phyloP scores from a whole-genome alignment of 2,797 vertebrate genomes.

The Muscicapa striata region DNA sequence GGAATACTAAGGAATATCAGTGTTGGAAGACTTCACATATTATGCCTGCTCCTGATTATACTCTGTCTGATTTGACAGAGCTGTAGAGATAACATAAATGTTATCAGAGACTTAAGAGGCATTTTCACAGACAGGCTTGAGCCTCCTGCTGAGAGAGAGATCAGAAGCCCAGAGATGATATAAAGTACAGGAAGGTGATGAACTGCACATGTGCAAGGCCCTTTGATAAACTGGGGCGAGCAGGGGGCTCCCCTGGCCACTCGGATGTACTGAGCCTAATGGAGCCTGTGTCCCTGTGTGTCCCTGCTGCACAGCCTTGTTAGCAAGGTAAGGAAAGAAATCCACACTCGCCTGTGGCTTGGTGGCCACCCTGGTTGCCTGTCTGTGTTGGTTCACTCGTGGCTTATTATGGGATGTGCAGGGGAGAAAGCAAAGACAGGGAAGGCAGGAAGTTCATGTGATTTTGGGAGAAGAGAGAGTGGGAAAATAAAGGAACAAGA shows the following conservation, averaged over 20 bases:
- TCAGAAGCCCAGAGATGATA: not conserved
- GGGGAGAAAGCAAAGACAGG: not conserved
- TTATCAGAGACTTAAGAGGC: not conserved
- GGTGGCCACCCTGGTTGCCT: not conserved
- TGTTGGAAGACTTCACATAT: not conserved
- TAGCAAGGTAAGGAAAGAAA: not conserved
- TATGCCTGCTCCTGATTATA: not conserved
- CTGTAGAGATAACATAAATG: not conserved
- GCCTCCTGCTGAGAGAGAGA: not conserved
- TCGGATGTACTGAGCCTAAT: not conserved
- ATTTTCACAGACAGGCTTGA: not conserved
- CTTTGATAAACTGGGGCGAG: not conserved
- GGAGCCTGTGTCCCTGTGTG: not conserved
- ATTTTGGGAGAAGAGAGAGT: not conserved
- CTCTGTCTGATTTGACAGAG: not conserved
- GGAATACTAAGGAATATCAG: not conserved
- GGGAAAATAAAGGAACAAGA: not conserved
- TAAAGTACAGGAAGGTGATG: not conserved
- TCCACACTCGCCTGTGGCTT: fast-evolving
- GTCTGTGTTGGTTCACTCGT: fast-evolving
- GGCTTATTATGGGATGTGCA: not conserved
- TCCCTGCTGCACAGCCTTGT: not conserved
- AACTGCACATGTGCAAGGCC: fast-evolving
- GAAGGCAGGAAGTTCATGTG: not conserved
- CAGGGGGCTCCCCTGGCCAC: not conserved